These are phyloP conservation scores for Aelia acuminata DNA, from an alignment of 2,888 invertebrate species.

Conservation along the genomic window DNA sequence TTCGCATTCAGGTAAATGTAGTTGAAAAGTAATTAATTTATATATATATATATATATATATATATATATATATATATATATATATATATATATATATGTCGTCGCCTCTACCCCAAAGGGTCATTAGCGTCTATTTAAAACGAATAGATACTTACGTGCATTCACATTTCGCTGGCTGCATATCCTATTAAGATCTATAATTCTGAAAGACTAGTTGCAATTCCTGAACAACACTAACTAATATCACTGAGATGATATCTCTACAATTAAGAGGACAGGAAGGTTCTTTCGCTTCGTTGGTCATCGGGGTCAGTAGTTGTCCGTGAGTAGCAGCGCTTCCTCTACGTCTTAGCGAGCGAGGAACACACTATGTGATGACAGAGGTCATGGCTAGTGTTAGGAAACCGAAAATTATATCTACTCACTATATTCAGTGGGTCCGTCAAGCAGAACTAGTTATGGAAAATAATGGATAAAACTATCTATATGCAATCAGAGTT, in stretches of 20 bases:
- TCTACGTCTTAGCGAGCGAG: neutral
- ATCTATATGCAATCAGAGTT: too few relatives aligned
- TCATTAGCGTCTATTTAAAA: too few relatives aligned
- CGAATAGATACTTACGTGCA: neutral
- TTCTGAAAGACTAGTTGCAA: neutral
- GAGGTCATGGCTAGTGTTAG: neutral
- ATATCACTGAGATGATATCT: neutral
- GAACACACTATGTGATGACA: neutral
- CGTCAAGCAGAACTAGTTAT: too few relatives aligned
- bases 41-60: too few relatives aligned
- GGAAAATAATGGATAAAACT: too few relatives aligned
- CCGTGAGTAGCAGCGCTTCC: neutral
- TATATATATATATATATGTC: too few relatives aligned
- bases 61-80: too few relatives aligned
- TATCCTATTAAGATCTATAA: neutral
- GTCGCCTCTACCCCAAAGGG: too few relatives aligned
- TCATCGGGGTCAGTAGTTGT: neutral
- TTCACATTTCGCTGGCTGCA: neutral
- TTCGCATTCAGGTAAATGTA: conserved; percentile 75
- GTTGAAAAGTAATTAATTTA: too few relatives aligned
- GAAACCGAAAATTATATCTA: neutral
- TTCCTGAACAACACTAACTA: neutral
- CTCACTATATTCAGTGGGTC: too few relatives aligned
- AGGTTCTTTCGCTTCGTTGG: neutral
- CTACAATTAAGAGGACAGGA: neutral